Conservation (phyloP, 2,797 vertebrate genomes). For the Propithecus perrieri region DNA sequence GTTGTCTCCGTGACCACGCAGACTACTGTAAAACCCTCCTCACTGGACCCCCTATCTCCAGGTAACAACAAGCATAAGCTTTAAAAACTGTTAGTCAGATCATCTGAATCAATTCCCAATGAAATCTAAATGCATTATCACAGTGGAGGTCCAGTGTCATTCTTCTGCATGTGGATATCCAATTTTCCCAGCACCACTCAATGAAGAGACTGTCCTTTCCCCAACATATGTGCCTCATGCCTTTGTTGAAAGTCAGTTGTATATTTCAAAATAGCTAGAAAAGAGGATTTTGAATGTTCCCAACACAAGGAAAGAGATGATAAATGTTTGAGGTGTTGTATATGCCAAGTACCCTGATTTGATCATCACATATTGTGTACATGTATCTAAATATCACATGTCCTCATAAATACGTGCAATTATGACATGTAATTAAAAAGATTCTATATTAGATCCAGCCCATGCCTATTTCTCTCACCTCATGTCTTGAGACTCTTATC, state of each 20-base stretch:
- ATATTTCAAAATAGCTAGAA: neutral
- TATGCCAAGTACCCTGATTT: neutral
- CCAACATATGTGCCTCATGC: neutral
- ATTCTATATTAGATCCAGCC: neutral
- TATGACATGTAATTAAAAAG: neutral
- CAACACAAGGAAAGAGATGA: neutral
- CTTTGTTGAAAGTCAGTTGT: neutral
- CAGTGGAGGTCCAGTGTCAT: neutral
- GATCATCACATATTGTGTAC: neutral
- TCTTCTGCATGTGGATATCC: neutral
- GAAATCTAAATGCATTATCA: neutral
- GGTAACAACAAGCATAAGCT: neutral
- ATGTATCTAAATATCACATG: neutral
- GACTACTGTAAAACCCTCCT: neutral
- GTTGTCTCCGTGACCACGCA: neutral
- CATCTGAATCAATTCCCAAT: too few relatives aligned
- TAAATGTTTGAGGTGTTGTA: neutral
- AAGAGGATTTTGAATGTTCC: neutral
- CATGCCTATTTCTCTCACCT: neutral
- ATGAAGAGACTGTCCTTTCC: neutral
- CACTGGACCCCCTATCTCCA: neutral
- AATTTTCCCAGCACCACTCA: neutral
- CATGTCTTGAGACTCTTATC: neutral
- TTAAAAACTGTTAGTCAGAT: neutral
- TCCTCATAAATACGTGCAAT: neutral